These are phyloP conservation scores for Huso huso DNA, from an alignment of 2,797 vertebrate species.

Conservation along the genomic window DNA sequence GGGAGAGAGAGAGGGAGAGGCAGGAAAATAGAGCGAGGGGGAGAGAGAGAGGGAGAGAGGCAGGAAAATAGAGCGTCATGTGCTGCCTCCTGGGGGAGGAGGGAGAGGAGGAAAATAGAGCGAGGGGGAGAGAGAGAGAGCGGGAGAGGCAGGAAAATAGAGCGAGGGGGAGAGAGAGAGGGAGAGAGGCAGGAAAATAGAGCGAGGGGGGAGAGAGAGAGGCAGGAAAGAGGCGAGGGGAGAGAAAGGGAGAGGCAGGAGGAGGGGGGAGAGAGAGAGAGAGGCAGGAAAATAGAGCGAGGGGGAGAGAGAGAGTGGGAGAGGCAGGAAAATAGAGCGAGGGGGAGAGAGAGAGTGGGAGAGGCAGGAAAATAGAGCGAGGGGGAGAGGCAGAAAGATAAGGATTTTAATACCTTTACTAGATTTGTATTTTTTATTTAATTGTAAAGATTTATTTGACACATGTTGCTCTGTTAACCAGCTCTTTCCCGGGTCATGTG, in stretches of 20 bases:
- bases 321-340: constrained; percentile 37
- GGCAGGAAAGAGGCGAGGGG: constrained; percentile 28
- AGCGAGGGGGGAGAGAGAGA: neutral
- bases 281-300: constrained; percentile 20
- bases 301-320: neutral
- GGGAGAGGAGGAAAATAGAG: constrained; percentile 29
- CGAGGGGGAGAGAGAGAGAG: neutral
- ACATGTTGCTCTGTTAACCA: no score
- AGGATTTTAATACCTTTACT: no score
- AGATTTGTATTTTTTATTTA: no score
- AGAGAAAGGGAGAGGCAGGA: constrained; percentile 58
- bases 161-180: constrained; percentile 55
- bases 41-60: no score
- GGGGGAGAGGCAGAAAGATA: constrained; percentile 30
- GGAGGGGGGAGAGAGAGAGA: no score
- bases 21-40: no score
- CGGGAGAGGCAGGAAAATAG: constrained; percentile 24
- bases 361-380: constrained; percentile 20
- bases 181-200: constrained; percentile 27
- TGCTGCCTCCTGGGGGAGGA: no score
- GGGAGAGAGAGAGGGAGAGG: constrained; percentile 50
- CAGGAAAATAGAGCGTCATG: constrained; percentile 43
- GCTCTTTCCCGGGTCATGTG: no score
- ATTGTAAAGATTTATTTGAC: no score
- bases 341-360: constrained; percentile 50